phyloP scores from a whole-genome alignment of 1,140 invertebrate species.

The Ephestia elutella region DNA sequence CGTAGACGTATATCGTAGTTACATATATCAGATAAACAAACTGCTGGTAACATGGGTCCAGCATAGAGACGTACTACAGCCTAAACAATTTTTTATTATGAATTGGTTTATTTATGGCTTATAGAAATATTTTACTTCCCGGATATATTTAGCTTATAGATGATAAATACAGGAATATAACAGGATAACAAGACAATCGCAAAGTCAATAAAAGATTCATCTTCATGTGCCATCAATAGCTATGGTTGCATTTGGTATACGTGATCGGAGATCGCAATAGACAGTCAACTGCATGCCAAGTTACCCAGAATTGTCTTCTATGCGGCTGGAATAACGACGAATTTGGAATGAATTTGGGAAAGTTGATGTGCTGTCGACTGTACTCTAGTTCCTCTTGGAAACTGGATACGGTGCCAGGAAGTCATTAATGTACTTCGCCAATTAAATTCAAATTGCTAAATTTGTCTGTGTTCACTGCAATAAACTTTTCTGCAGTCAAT shows the following conservation, averaged over 20 bases:
- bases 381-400: background rate
- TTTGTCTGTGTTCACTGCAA: constrained; percentile 14
- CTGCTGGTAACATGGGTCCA: too few relatives aligned
- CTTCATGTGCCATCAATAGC: background rate
- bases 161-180: background rate
- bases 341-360: too few relatives aligned
- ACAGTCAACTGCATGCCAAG: background rate
- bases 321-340: too few relatives aligned
- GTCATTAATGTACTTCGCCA: constrained; percentile 21
- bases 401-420: constrained; percentile 18
- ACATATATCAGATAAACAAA: too few relatives aligned
- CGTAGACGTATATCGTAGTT: too few relatives aligned
- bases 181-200: background rate
- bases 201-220: background rate
- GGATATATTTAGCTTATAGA: background rate
- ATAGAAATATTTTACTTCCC: background rate
- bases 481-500: background rate
- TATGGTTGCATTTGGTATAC: background rate
- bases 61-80: too few relatives aligned
- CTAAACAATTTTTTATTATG: too few relatives aligned
- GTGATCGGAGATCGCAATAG: background rate
- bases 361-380: too few relatives aligned
- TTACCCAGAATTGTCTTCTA: too few relatives aligned
- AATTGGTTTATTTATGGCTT: too few relatives aligned
- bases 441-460: constrained; percentile 13